These are phyloP conservation scores for Muscina levida DNA, from an alignment of 2,888 invertebrate genomes.

Conservation along the genomic window DNA sequence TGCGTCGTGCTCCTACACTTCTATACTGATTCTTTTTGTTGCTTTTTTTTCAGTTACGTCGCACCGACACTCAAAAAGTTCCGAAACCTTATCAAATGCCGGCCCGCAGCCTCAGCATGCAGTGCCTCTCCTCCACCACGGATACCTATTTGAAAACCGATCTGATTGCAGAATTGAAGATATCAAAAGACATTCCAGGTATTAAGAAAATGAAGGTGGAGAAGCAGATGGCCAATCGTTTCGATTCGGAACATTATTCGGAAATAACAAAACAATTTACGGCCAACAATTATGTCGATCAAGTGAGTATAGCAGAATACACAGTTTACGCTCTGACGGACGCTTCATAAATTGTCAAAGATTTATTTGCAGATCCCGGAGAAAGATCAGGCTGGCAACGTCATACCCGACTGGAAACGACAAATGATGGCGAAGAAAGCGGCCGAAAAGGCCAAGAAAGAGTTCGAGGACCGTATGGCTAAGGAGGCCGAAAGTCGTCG, in stretches of 20 bases:
- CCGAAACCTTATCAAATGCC: constrained; percentile 93
- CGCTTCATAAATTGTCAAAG: constrained; percentile 73
- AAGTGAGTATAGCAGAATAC: constrained; percentile 83
- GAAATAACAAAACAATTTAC: constrained; percentile 92
- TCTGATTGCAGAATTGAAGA: constrained; percentile 94
- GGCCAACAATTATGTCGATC: constrained; percentile 92
- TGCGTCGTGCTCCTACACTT: not conserved
- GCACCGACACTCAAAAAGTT: constrained; percentile 86
- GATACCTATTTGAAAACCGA: constrained; percentile 91
- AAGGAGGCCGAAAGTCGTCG: constrained; percentile 91
- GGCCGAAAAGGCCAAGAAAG: constrained; percentile 94
- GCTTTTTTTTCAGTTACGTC: constrained; percentile 81
- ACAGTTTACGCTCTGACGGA: constrained; percentile 34
- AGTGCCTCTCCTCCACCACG: constrained; percentile 84
- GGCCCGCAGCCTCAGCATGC: constrained; percentile 87
- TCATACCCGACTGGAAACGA: constrained; percentile 96
- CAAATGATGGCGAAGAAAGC: constrained; percentile 97
- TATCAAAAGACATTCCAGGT: constrained; percentile 95
- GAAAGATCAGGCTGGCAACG: constrained; percentile 91
- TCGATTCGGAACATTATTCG: constrained; percentile 90
- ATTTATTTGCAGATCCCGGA: constrained; percentile 88
- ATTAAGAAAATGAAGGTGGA: constrained; percentile 96
- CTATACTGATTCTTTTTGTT: not conserved
- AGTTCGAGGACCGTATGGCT: constrained; percentile 91
- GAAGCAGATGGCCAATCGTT: constrained; percentile 89